Percentiles rank a stretch among this genome's conserved stretches.
Evolutionary conservation across 2,888 invertebrate genomes (phyloP).

Genomic region (Nycteola revayana): DNA sequence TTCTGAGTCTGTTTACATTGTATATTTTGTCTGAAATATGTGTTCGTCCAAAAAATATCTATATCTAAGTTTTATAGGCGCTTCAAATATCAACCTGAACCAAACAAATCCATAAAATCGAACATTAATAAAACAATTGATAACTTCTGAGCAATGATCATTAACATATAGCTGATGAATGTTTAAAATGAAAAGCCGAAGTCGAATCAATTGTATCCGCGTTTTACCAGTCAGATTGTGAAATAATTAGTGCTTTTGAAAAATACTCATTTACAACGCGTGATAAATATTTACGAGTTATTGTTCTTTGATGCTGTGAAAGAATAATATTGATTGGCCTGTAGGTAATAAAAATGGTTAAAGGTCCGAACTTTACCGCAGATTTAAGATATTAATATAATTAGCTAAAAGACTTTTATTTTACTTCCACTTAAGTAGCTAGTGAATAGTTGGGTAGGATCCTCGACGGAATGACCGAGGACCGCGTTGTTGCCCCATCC

Average conservation of each 20-base stretch:
- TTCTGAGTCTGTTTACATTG: too few species aligned
- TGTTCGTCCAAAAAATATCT: too few species aligned
- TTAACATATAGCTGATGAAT: slow-evolving; percentile 40
- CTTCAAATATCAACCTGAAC: slow-evolving; percentile 5
- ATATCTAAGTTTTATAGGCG: too few species aligned
- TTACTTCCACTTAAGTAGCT: too few species aligned
- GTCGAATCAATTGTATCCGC: slow-evolving; percentile 64
- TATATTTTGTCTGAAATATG: too few species aligned
- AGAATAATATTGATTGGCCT: slow-evolving; percentile 45
- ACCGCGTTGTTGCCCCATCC: too few species aligned
- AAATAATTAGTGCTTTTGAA: slow-evolving; percentile 78
- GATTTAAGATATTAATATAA: too few species aligned
- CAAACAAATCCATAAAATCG: slow-evolving; percentile 18
- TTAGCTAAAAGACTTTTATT: too few species aligned
- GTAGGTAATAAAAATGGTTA: too few species aligned
- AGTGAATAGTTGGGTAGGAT: too few species aligned
- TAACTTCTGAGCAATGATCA: slow-evolving; percentile 46
- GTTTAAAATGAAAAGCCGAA: slow-evolving; percentile 47
- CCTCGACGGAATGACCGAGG: too few species aligned
- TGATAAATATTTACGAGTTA: slow-evolving; percentile 80
- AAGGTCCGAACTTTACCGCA: too few species aligned
- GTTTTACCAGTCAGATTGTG: slow-evolving; percentile 58
- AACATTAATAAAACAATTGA: slow-evolving; percentile 31
- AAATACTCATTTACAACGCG: slow-evolving; percentile 76
- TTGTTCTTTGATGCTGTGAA: slow-evolving; percentile 60